A percentile compares a stretch with the other conserved stretches of the same genome.
Evolutionary conservation across 2,113 vertebrate genomes (phyloP).

Genomic region (Ahaetulla prasina): DNA sequence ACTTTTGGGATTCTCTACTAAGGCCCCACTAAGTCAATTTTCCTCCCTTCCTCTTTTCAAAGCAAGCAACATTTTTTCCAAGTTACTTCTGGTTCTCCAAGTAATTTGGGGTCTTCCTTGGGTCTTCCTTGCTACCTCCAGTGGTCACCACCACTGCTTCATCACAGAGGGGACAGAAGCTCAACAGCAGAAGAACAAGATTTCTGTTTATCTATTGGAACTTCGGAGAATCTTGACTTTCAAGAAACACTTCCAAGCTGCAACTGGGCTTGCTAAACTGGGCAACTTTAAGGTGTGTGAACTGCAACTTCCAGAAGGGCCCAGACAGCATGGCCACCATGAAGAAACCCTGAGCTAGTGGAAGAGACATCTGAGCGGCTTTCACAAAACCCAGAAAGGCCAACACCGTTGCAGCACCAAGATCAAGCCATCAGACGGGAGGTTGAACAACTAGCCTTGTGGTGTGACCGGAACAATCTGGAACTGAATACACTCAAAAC

Average conservation of each 20-base stretch:
- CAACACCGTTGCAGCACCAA: neutral
- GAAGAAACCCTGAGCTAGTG: neutral
- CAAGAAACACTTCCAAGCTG: neutral
- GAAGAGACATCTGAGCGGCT: neutral
- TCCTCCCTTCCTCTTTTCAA: no score
- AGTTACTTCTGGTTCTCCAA: no score
- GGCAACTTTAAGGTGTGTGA: neutral
- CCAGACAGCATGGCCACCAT: neutral
- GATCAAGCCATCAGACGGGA: fast-evolving
- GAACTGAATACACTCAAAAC: no score
- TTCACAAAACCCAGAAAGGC: neutral
- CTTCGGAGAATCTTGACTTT: neutral
- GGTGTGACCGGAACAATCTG: no score
- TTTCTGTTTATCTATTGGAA: neutral
- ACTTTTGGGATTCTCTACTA: neutral
- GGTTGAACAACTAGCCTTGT: no score
- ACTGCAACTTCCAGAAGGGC: neutral
- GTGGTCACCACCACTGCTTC: neutral
- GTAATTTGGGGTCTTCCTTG: no score
- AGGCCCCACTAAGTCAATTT: neutral
- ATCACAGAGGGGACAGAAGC: neutral
- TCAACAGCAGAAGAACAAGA: neutral
- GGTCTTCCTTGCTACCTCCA: neutral
- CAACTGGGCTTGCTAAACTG: neutral
- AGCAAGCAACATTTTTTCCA: neutral